Conservation (phyloP, 2,113 vertebrate species). For the Hepsetus odoe region DNA sequence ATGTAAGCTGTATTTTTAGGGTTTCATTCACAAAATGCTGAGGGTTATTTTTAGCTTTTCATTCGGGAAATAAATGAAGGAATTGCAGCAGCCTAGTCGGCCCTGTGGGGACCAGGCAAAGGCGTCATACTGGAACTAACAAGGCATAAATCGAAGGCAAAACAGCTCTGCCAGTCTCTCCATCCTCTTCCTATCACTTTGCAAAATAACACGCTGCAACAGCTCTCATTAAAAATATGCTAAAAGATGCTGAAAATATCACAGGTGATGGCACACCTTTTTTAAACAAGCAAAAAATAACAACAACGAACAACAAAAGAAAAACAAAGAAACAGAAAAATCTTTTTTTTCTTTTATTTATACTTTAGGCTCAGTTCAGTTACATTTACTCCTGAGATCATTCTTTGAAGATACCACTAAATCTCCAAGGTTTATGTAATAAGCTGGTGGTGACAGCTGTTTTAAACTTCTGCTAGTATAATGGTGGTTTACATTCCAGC, state of each 20-base stretch:
- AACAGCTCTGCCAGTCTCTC: constrained; percentile 38
- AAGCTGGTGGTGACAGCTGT: no score
- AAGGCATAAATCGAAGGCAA: constrained; percentile 52
- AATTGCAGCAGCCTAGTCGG: constrained; percentile 59
- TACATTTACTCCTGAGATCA: neutral
- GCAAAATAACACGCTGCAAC: constrained; percentile 53
- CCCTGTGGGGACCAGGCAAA: constrained; percentile 61
- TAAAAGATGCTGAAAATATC: constrained; percentile 55
- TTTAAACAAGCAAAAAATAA: no score
- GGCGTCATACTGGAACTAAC: constrained; percentile 60
- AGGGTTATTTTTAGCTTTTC: constrained; percentile 69
- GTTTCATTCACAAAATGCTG: constrained; percentile 69
- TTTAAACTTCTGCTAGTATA: no score
- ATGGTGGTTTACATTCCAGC: no score
- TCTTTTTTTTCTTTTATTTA: constrained; percentile 28
- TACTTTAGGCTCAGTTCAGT: neutral
- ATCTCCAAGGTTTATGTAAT: no score
- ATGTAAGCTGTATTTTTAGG: constrained; percentile 69
- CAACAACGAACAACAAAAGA: no score
- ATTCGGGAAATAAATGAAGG: constrained; percentile 68
- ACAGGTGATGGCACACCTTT: constrained; percentile 22
- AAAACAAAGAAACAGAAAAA: no score
- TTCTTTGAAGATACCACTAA: neutral
- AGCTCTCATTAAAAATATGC: constrained; percentile 58
- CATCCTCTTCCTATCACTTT: constrained; percentile 44